Percentiles rank a stretch among this genome's conserved stretches.
phyloP scores from a whole-genome alignment of 2,113 vertebrate genomes.

The Rhodinocichla rosea region DNA sequence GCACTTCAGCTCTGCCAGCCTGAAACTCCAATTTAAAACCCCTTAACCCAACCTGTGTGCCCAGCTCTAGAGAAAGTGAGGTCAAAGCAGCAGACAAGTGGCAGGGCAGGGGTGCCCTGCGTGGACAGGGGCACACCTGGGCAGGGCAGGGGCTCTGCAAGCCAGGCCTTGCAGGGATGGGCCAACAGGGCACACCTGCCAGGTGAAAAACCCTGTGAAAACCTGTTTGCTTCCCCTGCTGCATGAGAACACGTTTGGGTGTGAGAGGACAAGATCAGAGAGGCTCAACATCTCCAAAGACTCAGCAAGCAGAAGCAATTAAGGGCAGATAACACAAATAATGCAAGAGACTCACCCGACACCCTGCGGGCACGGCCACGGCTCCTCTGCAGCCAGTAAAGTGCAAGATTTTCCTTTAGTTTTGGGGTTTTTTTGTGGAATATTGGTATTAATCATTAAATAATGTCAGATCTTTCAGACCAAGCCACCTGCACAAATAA shows the following conservation, averaged over 20 bases:
- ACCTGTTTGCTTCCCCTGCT: background rate
- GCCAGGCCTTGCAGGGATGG: background rate
- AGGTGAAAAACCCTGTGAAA: background rate
- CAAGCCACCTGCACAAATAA: rapidly evolving
- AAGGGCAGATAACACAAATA: background rate
- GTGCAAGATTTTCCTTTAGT: rapidly evolving
- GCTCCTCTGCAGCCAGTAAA: rapidly evolving
- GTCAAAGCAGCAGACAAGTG: rapidly evolving
- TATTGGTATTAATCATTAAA: background rate
- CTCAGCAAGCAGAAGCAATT: background rate
- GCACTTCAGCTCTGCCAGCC: background rate
- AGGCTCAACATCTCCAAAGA: background rate
- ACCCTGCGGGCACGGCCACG: rapidly evolving
- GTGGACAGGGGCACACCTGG: background rate
- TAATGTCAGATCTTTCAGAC: background rate
- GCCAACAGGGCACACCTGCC: background rate
- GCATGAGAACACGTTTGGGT: background rate
- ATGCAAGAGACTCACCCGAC: rapidly evolving
- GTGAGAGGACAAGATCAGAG: background rate
- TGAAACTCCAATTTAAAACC: background rate
- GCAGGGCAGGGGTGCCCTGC: background rate
- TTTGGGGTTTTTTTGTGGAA: rapidly evolving
- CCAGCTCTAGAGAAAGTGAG: background rate
- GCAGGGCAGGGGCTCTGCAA: background rate
- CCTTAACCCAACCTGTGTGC: rapidly evolving